Evolutionary conservation across 2,888 invertebrate genomes (phyloP).

Genomic region (Epirrhoe tristata): DNA sequence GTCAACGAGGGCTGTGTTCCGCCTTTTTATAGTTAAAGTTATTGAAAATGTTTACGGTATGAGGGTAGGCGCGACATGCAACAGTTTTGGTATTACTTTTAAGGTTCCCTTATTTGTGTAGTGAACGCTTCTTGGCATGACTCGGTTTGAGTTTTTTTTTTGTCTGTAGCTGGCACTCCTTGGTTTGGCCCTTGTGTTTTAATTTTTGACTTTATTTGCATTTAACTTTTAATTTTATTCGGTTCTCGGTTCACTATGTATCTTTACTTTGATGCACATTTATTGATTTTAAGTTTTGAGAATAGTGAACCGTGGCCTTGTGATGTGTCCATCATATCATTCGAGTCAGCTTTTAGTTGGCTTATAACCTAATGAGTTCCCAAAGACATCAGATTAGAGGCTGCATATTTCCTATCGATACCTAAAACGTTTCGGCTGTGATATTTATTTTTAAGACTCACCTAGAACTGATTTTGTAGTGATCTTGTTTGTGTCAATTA

Average conservation of each 20-base stretch:
- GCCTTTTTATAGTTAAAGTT: constrained; percentile 31
- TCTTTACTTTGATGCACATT: constrained; percentile 36
- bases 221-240: constrained; percentile 49
- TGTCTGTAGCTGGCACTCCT: constrained; percentile 83
- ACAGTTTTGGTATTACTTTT: constrained; percentile 57
- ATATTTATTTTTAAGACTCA: constrained; percentile 73
- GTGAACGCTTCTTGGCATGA: constrained; percentile 76
- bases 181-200: constrained; percentile 82
- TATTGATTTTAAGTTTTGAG: constrained; percentile 26
- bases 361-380: constrained; percentile 53
- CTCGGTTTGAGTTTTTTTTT: constrained; percentile 63
- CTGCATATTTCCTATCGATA: constrained; percentile 64
- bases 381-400: constrained; percentile 59
- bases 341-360: constrained; percentile 55
- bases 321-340: constrained; percentile 55
- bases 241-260: constrained; percentile 53
- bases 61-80: constrained; percentile 56
- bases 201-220: constrained; percentile 55
- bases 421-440: constrained; percentile 72
- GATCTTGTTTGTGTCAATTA: constrained; percentile 52
- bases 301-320: constrained; percentile 54
- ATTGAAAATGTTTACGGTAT: constrained; percentile 36
- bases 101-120: constrained; percentile 57
- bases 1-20: constrained; percentile 22
- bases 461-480: constrained; percentile 53